Percentiles rank a stretch among this genome's conserved stretches.
Evolutionary conservation across 2,888 invertebrate species (phyloP).

Genomic region (Eupsilia transversa): DNA sequence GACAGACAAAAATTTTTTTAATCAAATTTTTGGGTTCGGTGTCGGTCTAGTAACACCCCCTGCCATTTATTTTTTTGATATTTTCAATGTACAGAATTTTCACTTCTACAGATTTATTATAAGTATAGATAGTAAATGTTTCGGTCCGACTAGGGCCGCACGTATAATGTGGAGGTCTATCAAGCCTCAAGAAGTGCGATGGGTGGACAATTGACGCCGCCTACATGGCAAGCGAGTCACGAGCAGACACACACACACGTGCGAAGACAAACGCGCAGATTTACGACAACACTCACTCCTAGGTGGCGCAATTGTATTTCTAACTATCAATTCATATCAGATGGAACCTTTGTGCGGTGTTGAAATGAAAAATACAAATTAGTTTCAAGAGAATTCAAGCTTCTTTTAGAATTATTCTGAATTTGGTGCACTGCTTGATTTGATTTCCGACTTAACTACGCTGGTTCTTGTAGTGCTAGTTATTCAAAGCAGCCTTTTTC

Average conservation of each 20-base stretch:
- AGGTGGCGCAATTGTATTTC: slow-evolving; percentile 31
- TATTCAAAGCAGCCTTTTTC: neutral
- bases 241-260: slow-evolving; percentile 51
- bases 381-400: slow-evolving; percentile 1
- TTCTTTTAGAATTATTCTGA: neutral
- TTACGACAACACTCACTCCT: slow-evolving; percentile 35
- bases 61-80: too few relatives aligned
- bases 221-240: slow-evolving; percentile 50
- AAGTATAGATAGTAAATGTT: slow-evolving; percentile 15
- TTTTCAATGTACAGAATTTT: too few relatives aligned
- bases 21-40: too few relatives aligned
- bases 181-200: slow-evolving; percentile 9
- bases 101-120: too few relatives aligned
- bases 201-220: slow-evolving; percentile 48
- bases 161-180: neutral
- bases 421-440: slow-evolving; percentile 9
- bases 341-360: slow-evolving; percentile 15
- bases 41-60: too few relatives aligned
- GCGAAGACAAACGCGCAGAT: slow-evolving; percentile 33
- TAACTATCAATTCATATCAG: slow-evolving; percentile 16
- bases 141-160: slow-evolving; percentile 8
- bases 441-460: neutral
- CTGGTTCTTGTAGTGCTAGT: neutral
- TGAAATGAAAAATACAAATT: slow-evolving; percentile 1
- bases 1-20: too few relatives aligned